Conservation (phyloP, 2,888 invertebrate genomes). For the Ormyrus labotus region DNA sequence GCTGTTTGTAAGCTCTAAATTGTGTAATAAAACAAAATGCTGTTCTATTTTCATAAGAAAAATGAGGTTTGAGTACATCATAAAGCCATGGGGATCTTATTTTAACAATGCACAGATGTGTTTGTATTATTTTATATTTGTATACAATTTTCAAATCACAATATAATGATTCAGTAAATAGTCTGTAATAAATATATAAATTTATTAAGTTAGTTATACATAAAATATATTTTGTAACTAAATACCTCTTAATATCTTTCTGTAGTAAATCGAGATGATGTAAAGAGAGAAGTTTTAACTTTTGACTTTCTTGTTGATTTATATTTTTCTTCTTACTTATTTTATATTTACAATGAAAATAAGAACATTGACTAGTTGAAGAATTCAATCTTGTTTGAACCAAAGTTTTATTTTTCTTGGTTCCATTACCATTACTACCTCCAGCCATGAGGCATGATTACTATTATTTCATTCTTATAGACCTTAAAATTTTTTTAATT, state of each 20-base stretch:
- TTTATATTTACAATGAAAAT: conserved; percentile 26
- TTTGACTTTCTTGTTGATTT: conserved; percentile 59
- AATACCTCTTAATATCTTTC: conserved; percentile 66
- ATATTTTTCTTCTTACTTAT: conserved; percentile 10
- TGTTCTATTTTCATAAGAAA: conserved; percentile 77
- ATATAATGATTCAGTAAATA: conserved; percentile 80
- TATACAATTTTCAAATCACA: conserved; percentile 80
- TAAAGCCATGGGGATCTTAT: conserved; percentile 80
- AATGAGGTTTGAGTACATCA: conserved; percentile 78
- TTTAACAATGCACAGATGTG: conserved; percentile 80
- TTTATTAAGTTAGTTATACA: background rate
- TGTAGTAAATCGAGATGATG: conserved; percentile 65
- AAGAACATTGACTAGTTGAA: conserved; percentile 58
- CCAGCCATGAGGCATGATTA: conserved; percentile 73
- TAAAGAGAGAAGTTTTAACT: conserved; percentile 62
- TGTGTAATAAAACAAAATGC: conserved; percentile 77
- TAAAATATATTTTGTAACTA: background rate
- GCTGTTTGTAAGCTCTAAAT: conserved; percentile 77
- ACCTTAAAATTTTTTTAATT: conserved; percentile 62
- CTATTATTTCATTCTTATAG: conserved; percentile 70
- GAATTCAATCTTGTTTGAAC: conserved; percentile 62
- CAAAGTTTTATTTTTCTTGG: conserved; percentile 70
- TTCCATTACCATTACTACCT: conserved; percentile 64
- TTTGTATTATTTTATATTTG: conserved; percentile 79
- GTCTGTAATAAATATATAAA: conserved; percentile 68